These are phyloP conservation scores for Nothobranchius furzeri DNA, from an alignment of 2,113 vertebrate species.

Conservation along the genomic window DNA sequence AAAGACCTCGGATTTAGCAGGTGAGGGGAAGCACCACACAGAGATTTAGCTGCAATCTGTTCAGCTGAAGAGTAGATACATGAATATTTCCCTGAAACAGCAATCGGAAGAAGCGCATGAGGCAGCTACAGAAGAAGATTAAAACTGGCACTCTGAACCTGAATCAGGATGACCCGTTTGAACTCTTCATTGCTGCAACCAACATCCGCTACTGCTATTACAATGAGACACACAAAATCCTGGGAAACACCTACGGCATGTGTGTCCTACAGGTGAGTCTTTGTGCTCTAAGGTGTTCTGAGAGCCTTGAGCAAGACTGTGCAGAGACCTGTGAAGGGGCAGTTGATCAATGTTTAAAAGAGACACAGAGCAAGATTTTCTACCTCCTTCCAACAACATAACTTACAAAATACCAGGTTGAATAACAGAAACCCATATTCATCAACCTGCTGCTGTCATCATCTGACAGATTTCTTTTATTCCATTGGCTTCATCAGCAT, in stretches of 20 bases:
- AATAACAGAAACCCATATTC: too few relatives aligned
- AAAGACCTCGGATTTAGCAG: conserved; percentile 98
- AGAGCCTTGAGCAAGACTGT: too few relatives aligned
- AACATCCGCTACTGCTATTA: conserved; percentile 99
- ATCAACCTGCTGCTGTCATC: too few relatives aligned
- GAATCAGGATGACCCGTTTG: conserved; percentile 95
- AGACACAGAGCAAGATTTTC: too few relatives aligned
- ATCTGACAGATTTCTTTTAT: too few relatives aligned
- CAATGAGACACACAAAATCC: conserved; percentile 96
- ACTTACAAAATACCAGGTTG: too few relatives aligned
- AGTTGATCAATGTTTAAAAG: too few relatives aligned
- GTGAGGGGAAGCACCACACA: conserved; percentile 61
- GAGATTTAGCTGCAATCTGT: neutral
- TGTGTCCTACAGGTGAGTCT: conserved; percentile 90
- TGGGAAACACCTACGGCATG: conserved; percentile 97
- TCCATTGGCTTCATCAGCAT: too few relatives aligned
- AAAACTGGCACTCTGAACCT: conserved; percentile 91
- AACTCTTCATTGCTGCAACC: conserved; percentile 94
- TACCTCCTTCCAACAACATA: too few relatives aligned
- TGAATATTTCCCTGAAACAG: conserved; percentile 73
- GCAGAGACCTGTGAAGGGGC: too few relatives aligned
- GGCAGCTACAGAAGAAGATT: conserved; percentile 96
- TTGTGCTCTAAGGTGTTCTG: neutral
- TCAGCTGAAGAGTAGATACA: neutral
- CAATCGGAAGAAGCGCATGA: conserved; percentile 96